Base-by-base conservation (phyloP, 2,888 invertebrate genomes). In the Ochropleura plecta region DNA sequence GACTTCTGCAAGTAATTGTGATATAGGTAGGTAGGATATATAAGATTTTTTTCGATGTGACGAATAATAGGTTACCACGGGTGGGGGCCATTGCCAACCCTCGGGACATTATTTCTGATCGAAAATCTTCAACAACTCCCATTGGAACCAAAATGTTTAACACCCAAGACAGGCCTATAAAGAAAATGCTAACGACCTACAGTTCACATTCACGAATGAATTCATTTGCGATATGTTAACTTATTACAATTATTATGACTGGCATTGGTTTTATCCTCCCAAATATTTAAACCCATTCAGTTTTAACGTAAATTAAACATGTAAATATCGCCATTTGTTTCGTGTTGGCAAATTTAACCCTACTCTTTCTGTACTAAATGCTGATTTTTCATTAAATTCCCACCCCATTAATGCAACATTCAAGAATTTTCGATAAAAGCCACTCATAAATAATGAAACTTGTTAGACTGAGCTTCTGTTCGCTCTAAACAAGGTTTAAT, bases 281-380 rank as follows among this genome's bases (percentile, higher is more conserved):
- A 30, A 55, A 64, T 71, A 70, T 73, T 69, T 60, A 63, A 64
- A 57, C 53, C 42, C 60, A 53, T 73, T 69, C 72, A 81, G 78
- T 72, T 70, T 78, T 67, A 74, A 60, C 42, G 44, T 77, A 76
- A 60, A 60, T 59, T 30, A 53, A 73, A 73, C 44, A 55, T 69
- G n/a, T 73, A 57, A 64, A 49, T 55, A 65, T 68, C 91, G 90
- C 85, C 77, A 86, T 89, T 76, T 79, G 88, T 88, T 90, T 91
- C 91, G 89, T 93, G 91, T 93, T 93, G 93, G 92, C 92, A 93
- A 93, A 93, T 91, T 83, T 75, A 79, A 70, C 78, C 49, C 83
- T 80, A 88, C 86, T 91, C 83, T 88, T 83, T 87, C 65, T 88
- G 57, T 91, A 90, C 91, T 91, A 90, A 88, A 81, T 89, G 89